phyloP scores from a whole-genome alignment of 2,888 invertebrate genomes.

The Achlya flavicornis region DNA sequence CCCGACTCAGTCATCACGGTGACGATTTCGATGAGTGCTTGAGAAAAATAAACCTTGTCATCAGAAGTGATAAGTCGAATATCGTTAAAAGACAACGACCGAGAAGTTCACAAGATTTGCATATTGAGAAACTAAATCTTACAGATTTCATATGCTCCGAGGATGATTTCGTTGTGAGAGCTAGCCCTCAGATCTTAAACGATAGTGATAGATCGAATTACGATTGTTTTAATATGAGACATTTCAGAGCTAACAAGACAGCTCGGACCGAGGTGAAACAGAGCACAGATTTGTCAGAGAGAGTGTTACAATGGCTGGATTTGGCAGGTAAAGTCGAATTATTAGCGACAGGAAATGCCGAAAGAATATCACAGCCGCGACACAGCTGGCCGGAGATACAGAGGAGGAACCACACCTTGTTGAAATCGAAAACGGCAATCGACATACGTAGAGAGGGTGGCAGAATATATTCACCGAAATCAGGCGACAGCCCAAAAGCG shows the following conservation, averaged over 20 bases:
- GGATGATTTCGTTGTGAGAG: conserved; percentile 58
- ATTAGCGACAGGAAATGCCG: conserved; percentile 61
- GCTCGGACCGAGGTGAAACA: conserved; percentile 61
- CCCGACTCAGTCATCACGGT: conserved; percentile 56
- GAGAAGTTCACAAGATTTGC: conserved; percentile 41
- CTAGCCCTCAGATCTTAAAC: conserved; percentile 58
- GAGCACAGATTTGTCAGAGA: conserved; percentile 83
- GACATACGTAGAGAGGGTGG: conserved; percentile 59
- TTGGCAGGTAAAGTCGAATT: conserved; percentile 86
- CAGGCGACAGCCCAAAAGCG: conserved; percentile 59
- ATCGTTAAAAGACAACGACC: conserved; percentile 41
- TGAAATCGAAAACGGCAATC: conserved; percentile 68
- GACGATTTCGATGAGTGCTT: conserved; percentile 54
- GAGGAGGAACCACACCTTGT: conserved; percentile 52
- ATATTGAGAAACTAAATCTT: conserved; percentile 64
- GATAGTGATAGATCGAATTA: conserved; percentile 49
- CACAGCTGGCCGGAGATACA: conserved; percentile 78
- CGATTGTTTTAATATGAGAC: conserved; percentile 61
- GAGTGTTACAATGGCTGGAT: conserved; percentile 92
- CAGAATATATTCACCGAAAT: conserved; percentile 54
- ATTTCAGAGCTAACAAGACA: conserved; percentile 66
- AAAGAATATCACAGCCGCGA: conserved; percentile 69
- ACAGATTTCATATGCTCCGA: conserved; percentile 64
- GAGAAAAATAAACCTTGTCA: conserved; percentile 62
- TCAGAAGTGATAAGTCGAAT: conserved; percentile 59